Base-by-base conservation (phyloP, 1,140 invertebrate genomes). In the Dryas iulia region DNA sequence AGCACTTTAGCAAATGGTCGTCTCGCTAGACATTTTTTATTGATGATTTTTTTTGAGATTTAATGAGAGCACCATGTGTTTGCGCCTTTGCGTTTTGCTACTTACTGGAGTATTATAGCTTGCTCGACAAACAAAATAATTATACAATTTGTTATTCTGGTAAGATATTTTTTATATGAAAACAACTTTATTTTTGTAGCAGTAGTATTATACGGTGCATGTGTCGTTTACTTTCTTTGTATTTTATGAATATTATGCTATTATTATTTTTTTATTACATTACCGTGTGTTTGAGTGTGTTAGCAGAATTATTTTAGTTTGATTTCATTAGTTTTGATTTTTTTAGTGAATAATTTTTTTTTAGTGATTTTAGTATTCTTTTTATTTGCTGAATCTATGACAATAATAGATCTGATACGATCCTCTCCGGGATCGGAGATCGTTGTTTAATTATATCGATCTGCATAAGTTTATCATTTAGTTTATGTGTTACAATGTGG, bases 301-400 rank as follows among this genome's bases (percentile, higher is more conserved):
- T 91, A 90, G 87, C 79, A 82, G 85, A 90, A 91, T 91, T 91
- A 91, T 91, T 90, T 91, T 91, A 91, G 89, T 88, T 89, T 73
- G 80, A 86, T 89, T 89, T 85, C 78, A 80, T 85, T 89, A 85
- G 79, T 86, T 90, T 86, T 86, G 81, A 83, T 87, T 91, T 85
- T 89, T 70, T 87, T 89, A 89, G 87, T 84, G 66, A 82, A 84
- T 89, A 86, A 86, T n/a, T n/a, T n/a, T n/a, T n/a, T n/a, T n/a
- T n/a, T n/a, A n/a, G n/a, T 88, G 81, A 73, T 84, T 87, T 86
- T 83, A 80, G 74, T 81, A 80, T 81, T 86, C 79, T 81, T 80
- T 81, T 82, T 78, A 79, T 74, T 83, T 81, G 80, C 84, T 86
- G 86, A 90, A 89, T 89, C 86, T 91, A 89, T 87, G 86, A 91